Base-by-base conservation (phyloP, 2,888 invertebrate genomes). In the Tiliacea aurago region DNA sequence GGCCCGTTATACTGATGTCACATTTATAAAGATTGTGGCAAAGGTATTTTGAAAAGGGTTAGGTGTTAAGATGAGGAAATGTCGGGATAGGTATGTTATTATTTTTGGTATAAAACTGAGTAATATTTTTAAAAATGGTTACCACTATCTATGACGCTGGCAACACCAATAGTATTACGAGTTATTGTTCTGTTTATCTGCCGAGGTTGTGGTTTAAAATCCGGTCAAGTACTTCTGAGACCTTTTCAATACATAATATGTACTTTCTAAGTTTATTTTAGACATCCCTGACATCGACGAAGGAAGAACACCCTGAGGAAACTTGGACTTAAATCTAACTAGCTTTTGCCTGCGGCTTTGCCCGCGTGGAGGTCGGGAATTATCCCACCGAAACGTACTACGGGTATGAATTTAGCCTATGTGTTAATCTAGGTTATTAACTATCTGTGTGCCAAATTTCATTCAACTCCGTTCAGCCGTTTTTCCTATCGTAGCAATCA, bases 21-120 rank as follows among this genome's bases (percentile, higher is more conserved):
- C 67, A 79, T 81, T 65, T 68, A 72, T 70, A 58, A 69, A 63
- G 70, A 83, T 71, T 71, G 65, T 62, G 64, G 65, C 23, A 64
- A 59, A 51, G 37, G 43, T 49, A 45, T 64, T 82, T 64, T 64
- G 72, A 70, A 79, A 81, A 78, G 67, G 79, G 83, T 67, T 61
- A 55, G 41, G 55, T 58, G 63, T 70, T 73, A 23, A 77, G 63
- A 67, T 67, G 53, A 76, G 41, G 13, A 63, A 63, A 28, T 41
- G 55, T 73, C 23, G 41, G 47, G 43, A 4, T 51, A 51, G 45
- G 45, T 55, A 9, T 55, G 18, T 28, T 37, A 33, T 51, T 33
- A 45, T 78, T 76, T 13, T 78, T 23, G 7, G 2, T 28, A 55
- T 15, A 49, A 43, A 37, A 55, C n/a, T 53, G 23, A 13, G 23